These are phyloP conservation scores for Felis chaus DNA, from an alignment of 2,113 vertebrate genomes.

Conservation along the genomic window DNA sequence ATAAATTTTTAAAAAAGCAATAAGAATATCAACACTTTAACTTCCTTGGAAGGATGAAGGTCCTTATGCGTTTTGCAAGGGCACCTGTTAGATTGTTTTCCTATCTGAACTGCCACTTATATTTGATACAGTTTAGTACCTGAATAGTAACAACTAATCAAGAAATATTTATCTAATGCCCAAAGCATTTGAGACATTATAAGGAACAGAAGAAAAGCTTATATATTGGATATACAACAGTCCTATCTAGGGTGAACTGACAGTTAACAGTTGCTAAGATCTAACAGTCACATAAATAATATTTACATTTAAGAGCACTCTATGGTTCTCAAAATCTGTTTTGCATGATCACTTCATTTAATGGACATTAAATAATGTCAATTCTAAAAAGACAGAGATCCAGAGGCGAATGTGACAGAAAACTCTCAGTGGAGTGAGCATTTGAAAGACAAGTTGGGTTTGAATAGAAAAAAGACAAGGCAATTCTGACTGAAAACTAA, in stretches of 20 bases:
- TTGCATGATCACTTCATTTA: neutral
- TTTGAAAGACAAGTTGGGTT: neutral
- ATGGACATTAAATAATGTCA: neutral
- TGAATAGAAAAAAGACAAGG: neutral
- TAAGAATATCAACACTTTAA: neutral
- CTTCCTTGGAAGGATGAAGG: neutral
- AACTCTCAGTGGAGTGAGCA: neutral
- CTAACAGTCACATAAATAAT: neutral
- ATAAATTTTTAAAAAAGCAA: neutral
- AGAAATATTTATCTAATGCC: neutral
- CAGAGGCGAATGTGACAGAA: neutral
- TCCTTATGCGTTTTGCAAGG: neutral
- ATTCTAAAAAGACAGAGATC: neutral
- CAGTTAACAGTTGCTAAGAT: neutral
- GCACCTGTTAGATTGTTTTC: neutral
- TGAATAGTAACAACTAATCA: neutral
- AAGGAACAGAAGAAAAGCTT: neutral
- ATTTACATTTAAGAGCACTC: neutral
- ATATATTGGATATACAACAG: neutral
- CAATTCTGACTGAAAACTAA: neutral
- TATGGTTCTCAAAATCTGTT: neutral
- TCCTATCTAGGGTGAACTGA: neutral
- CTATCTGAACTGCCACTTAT: neutral
- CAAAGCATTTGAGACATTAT: neutral
- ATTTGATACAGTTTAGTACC: neutral